Evolutionary conservation across 2,113 vertebrate species (phyloP), one percentile per base, ranked within the genome.

Genomic region (Manacus vitellinus): DNA sequence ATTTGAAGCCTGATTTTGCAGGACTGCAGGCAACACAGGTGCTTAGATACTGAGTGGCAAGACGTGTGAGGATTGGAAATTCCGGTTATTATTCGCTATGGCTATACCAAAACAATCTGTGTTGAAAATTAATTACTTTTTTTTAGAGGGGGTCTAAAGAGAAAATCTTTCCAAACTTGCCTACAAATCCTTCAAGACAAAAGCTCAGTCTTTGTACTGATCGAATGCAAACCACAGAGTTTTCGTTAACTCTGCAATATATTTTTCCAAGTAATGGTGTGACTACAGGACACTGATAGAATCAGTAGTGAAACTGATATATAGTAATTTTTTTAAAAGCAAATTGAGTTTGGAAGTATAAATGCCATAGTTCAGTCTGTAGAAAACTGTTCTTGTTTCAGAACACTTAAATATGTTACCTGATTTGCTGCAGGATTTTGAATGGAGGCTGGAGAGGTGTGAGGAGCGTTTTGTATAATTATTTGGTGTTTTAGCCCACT

Each of bases 351-450:
- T 41, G 10, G 25, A 71, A 77, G 30, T 51, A 9, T 77, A 55
- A 77, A 56, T 41, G 12, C 8, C 3, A 5, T 37, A 25, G 14
- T 47, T 44, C 2, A 25, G 8, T 30, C 23, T 72, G 12, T 37
- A 71, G 23, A 19, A 76, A 76, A 5, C 28, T 41, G 2, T 55
- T 88, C 33, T 52, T 85, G 11, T 74, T 80, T 81, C 31, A 49
- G 37, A 86, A 73, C 10, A 33, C 18, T 74, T 23, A 39, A 9
- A 47, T 47, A 35, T 0, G 0, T 68, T 70, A 17, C 7, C 18
- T 65, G 16, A 52, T 89, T 73, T 75, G 37, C 47, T 85, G 20
- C 10, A 63, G 46, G 20, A 11, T 72, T 94, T 83, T 67, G 46
- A 62, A 14, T 49, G 20, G 31, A 71, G 24, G 12, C 61, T 62